phyloP scores from a whole-genome alignment of 1,140 invertebrate species.

The Trinorchestia longiramus region DNA sequence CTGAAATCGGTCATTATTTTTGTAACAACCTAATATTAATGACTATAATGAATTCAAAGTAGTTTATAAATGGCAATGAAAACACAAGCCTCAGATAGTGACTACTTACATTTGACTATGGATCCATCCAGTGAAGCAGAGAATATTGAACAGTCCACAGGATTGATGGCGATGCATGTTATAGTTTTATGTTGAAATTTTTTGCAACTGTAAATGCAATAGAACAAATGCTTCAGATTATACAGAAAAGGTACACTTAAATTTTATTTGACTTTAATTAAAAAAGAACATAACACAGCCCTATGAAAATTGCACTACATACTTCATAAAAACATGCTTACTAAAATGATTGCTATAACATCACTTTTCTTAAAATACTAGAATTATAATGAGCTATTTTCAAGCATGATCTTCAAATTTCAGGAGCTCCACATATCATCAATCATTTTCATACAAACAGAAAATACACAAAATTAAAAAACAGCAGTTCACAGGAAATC shows the following conservation, averaged over 20 bases:
- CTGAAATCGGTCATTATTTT: no score
- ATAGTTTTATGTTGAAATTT: slow-evolving; percentile 28
- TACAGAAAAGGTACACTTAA: background rate
- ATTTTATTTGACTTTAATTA: background rate
- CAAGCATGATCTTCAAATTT: background rate
- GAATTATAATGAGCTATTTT: background rate
- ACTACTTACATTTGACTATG: slow-evolving; percentile 23
- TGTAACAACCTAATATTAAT: no score
- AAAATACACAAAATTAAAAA: background rate
- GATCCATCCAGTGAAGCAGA: slow-evolving; percentile 28
- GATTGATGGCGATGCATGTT: slow-evolving; percentile 18
- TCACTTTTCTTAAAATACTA: no score
- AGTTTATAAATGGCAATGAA: no score
- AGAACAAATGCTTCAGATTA: background rate
- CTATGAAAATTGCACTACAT: no score
- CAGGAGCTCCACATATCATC: background rate
- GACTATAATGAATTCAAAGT: background rate
- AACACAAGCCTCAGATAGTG: background rate
- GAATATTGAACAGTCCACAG: slow-evolving; percentile 2
- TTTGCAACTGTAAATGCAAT: background rate
- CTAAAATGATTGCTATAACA: no score
- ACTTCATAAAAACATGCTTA: no score
- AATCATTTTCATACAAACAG: background rate
- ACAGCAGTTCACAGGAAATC: no score
- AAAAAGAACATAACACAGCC: background rate